Base-by-base conservation (phyloP, 2,113 vertebrate genomes). In the Phalacrocorax carbo region DNA sequence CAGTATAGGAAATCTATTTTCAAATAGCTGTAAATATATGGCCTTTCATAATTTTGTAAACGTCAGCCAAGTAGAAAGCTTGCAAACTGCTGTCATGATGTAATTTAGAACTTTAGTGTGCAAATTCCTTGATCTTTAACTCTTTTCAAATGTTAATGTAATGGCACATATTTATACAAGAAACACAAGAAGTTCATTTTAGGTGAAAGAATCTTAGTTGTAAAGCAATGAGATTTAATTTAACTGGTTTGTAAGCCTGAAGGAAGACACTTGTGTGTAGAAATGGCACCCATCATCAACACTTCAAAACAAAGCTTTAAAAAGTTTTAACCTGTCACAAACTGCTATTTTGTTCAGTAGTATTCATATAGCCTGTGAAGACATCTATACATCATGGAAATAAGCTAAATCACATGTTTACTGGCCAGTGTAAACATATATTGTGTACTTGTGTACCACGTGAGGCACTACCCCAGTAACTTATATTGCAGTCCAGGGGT, bases 151-250 rank as follows among this genome's bases (percentile, higher is more conserved):
- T 78, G 29, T 57, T 57, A 18, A 70, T 42, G 61, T 3, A 38
- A 23, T 0, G 0, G 3, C 11, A 40, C 5, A 3, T 42, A 18
- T 66, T 71, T 68, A 62, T 8, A 30, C 1, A 3, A 75, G 13
- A 78, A 86, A 79, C 57, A 38, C 2, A 29, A 0, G 3, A 73
- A 76, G 13, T 55, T 68, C 17, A 34, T 77, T 95, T 90, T 62
- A 83, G 34, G 27, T 42, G 18, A 16, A 66, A 93, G 7, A 66
- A 68, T 34, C 15, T 72, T 54, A 78, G 9, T 5, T 54, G 19
- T 25, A 90, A 91, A 83, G 13, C 19, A 85, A 46, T 42, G 11
- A 83, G 21, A 79, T 72, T 72, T 72, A 83, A 51, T 66, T 84
- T 72, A 79, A 18, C 9, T 54, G 42, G 13, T 76, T 55, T 40